phyloP scores from a whole-genome alignment of 2,113 vertebrate genomes.

The Burhinus bistriatus region DNA sequence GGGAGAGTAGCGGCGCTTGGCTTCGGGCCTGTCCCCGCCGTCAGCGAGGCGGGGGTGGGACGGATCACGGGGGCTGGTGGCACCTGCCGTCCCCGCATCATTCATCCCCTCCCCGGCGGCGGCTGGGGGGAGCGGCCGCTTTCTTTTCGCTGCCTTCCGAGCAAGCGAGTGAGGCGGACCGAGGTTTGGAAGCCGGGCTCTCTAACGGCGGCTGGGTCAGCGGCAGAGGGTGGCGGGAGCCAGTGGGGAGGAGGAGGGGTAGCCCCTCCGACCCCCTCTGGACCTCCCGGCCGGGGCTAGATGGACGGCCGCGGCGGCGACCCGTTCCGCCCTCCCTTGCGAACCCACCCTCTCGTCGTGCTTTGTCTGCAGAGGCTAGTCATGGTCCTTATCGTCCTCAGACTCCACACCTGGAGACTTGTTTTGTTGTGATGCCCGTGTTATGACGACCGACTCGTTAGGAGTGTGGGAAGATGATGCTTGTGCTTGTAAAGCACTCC shows the following conservation, averaged over 20 bases:
- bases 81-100: not conserved
- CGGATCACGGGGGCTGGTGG: not conserved
- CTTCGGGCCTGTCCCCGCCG: not conserved
- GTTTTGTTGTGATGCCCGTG: not conserved
- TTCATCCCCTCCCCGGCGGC: not conserved
- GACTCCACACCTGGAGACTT: not conserved
- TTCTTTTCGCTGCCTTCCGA: too few species aligned
- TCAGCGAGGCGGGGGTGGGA: not conserved
- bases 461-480: not conserved
- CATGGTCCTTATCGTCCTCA: rapidly evolving
- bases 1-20: not conserved
- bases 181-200: not conserved
- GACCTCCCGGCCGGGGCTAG: rapidly evolving
- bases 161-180: not conserved
- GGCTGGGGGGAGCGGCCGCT: not conserved
- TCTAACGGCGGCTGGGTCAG: not conserved
- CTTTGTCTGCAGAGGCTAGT: not conserved
- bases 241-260: not conserved
- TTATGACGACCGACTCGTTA: not conserved
- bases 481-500: not conserved
- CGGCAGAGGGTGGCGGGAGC: not conserved
- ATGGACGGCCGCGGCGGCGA: not conserved
- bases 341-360: not conserved
- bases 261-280: too few species aligned
- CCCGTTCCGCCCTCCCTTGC: not conserved